Evolutionary conservation across 1,140 invertebrate species (phyloP), one percentile per base, ranked within the genome.

Genomic region (Liolophura sinensis): DNA sequence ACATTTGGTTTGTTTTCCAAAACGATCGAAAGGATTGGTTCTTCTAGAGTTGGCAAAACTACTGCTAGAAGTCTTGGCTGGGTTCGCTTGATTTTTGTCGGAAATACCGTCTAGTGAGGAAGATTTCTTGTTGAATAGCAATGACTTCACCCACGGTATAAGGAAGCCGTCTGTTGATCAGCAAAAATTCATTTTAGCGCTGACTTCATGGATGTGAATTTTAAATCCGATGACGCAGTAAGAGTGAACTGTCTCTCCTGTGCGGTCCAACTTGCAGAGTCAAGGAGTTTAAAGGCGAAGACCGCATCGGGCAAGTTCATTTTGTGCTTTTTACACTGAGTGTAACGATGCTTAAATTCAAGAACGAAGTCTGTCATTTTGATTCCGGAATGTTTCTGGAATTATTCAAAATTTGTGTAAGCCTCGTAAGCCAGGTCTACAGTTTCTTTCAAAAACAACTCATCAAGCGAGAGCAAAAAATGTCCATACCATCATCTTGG

Each of bases 321-420:
- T 15, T 71, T 56, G 62, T 60, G 57, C 51, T 65, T 68, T 49
- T 62, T 62, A 50, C 56, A 50, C 22, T 57, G 46, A 20, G 63
- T 60, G 40, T 67, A 63, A 24, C n/a, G 25, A 46, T 57, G 60
- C 22, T 71, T 62, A 62, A 69, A 68, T 59, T 72, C 70, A 46
- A 72, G 20, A 46, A 72, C 63, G 48, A 62, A 72, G 50, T 69
- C 70, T 0, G 63, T 49, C 51, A 63, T 69, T 48, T 25, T 51
- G 40, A 56, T 66, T 60, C 66, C 67, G n/a, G n/a, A 18, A 18
- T 14, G 22, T 58, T 49, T 62, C 20, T 25, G 27, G 55, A 65
- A 72, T 4, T 4, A 57, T 63, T 68, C 70, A 69, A 72, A 72
- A 20, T 50, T 52, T 31, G 52, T 57, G 51, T 72, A 72, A 1